Evolutionary conservation across 2,113 vertebrate genomes (phyloP).

Genomic region (Odobenus rosmarus): DNA sequence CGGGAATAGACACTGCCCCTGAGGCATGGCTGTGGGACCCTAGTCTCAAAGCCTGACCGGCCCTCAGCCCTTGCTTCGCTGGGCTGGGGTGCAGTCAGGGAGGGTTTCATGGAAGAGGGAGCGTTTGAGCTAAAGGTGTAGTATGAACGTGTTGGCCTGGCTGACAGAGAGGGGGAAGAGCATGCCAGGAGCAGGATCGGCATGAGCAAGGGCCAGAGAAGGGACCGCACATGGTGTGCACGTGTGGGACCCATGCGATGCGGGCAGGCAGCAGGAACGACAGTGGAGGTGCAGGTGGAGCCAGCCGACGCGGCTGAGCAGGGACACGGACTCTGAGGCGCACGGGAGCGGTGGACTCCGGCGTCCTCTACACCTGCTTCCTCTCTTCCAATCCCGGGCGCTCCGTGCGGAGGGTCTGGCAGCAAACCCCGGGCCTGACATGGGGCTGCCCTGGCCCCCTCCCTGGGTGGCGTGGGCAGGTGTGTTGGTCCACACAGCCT

Average conservation of each 20-base stretch:
- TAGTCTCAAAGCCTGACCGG: background rate
- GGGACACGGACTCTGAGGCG: background rate
- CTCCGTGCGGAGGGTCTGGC: rapidly evolving
- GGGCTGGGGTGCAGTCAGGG: background rate
- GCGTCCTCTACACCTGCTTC: background rate
- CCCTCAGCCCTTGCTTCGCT: background rate
- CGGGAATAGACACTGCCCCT: no score
- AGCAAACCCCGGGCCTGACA: rapidly evolving
- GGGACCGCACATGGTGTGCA: rapidly evolving
- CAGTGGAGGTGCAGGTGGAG: rapidly evolving
- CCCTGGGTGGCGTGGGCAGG: background rate
- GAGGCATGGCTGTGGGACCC: background rate
- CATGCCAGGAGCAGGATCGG: rapidly evolving
- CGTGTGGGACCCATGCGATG: rapidly evolving
- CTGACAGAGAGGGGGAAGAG: background rate
- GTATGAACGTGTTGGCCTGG: rapidly evolving
- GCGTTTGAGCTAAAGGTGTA: rapidly evolving
- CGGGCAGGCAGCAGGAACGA: background rate
- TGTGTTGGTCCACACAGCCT: no score
- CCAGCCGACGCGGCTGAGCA: rapidly evolving
- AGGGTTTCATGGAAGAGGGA: background rate
- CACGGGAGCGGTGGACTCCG: background rate
- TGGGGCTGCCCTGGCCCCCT: no score
- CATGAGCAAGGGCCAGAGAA: background rate
- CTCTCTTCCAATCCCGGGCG: background rate